Percentiles rank a stretch among this genome's conserved stretches.
Evolutionary conservation across 2,888 invertebrate species (phyloP).

Genomic region (Macrophya annulata): DNA sequence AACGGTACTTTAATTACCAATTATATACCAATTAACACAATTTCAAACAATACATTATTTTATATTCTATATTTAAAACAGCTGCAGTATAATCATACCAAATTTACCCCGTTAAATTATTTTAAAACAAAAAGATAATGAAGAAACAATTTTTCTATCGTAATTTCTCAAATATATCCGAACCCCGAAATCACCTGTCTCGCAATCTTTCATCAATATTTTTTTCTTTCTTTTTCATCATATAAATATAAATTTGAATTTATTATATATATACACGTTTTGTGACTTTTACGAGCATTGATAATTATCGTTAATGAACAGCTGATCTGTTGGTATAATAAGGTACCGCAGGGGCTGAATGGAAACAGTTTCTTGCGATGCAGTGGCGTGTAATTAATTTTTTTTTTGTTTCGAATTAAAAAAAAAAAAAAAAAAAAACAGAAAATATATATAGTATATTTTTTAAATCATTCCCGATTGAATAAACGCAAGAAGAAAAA

Average conservation of each 20-base stretch:
- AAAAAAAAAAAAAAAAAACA: not conserved
- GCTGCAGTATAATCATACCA: no score
- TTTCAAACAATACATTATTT: not conserved
- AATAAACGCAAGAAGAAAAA: slow-evolving; percentile 39
- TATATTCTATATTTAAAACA: no score
- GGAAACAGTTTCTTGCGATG: slow-evolving; percentile 19
- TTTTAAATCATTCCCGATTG: slow-evolving; percentile 19
- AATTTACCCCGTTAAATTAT: no score
- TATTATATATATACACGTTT: not conserved
- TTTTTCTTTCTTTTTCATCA: not conserved
- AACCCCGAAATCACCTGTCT: not conserved
- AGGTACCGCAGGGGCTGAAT: not conserved
- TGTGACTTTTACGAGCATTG: slow-evolving; percentile 3
- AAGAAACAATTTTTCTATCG: no score
- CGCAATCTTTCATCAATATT: not conserved
- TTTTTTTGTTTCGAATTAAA: no score
- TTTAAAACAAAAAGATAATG: not conserved
- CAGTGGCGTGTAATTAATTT: not conserved
- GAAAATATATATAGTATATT: not conserved
- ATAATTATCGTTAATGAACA: not conserved
- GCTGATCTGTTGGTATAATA: not conserved
- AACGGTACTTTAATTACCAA: not conserved
- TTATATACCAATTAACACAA: slow-evolving; percentile 17
- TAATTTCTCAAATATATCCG: not conserved
- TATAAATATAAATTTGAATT: not conserved